Evolutionary conservation across 37 sponge, comb jelly and placozoan species (phyloP), one percentile per base, ranked within the genome.

Genomic region (Geodia barretti): DNA sequence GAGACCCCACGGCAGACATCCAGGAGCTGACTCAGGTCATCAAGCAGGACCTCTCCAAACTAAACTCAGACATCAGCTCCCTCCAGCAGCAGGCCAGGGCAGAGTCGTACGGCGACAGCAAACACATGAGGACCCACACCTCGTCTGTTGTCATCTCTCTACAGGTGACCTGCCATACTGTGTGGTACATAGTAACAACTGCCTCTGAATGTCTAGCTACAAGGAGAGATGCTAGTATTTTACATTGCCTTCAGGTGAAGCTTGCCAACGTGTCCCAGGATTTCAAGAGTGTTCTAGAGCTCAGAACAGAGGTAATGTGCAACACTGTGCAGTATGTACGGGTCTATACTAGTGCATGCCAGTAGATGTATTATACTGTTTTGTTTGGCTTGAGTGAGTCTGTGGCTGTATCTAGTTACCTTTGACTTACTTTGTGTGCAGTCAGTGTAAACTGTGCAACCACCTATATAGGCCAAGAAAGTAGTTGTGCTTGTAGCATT

Each of bases 1-100:
- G 98, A 30, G 97, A 98, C 73, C 93, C 84, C 23, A 81, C 95
- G n/a, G 26, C 80, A 3, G 89, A 96, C 36, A 98, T 98, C 41
- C 97, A 98, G 72, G 93, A 98, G 74, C 89, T 98, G 64, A 98
- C 99, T 4, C 88, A 82, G 43, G 87, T 92, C 11, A 92, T 98
- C 67, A 96, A 96, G 73, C 89, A 92, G 73, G 96, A 95, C 82
- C 75, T 95, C 3, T 69, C 81, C 33, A 87, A 81, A 30, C 70
- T 95, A 9, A 95, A 95, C 77, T 76, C 77, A 0, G 90, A 92
- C 72, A 95, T 95, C 62, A 94, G 90, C 8, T 73, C 54, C 5
- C 86, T 95, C 26, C 96, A 87, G 68, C 80, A 95, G 66, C 47
- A 42, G 47, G 72, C 84, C 24, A 65, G 79, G 72, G 25, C 39